These are phyloP conservation scores for Oreochromis spilurus DNA, from an alignment of 2,113 vertebrate species.

Conservation along the genomic window DNA sequence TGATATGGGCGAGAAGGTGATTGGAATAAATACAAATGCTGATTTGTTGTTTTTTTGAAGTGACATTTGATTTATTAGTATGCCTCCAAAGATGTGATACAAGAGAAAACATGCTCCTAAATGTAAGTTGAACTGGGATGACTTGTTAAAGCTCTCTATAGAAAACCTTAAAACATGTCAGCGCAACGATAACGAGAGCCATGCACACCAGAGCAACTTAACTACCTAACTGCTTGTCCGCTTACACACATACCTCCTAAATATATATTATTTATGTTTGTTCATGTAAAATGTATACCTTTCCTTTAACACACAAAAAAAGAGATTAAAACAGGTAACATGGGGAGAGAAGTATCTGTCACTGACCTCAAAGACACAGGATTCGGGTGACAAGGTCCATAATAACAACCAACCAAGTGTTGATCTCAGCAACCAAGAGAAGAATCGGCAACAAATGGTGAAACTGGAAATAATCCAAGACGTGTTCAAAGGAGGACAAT, in stretches of 20 bases:
- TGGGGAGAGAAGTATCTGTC: slow-evolving; percentile 8
- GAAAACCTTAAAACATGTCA: not conserved
- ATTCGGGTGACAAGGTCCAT: slow-evolving; percentile 69
- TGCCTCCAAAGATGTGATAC: not conserved
- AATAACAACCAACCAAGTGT: slow-evolving; percentile 46
- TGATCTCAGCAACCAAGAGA: slow-evolving; percentile 38
- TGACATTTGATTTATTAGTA: not conserved
- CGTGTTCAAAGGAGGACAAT: slow-evolving; percentile 37
- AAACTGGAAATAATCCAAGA: slow-evolving; percentile 69
- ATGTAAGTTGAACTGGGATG: not conserved
- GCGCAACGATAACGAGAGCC: not conserved
- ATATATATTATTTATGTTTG: not conserved
- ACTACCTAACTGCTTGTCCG: not conserved
- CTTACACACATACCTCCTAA: not conserved
- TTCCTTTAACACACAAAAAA: accelerated
- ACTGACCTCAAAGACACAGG: slow-evolving; percentile 72
- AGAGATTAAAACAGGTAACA: not conserved
- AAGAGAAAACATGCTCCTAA: not conserved
- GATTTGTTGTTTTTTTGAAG: not conserved
- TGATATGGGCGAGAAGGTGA: not conserved
- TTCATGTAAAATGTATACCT: not conserved
- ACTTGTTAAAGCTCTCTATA: not conserved
- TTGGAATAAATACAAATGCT: not conserved
- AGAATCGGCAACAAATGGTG: slow-evolving; percentile 22
- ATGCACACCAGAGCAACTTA: not conserved